phyloP scores from a whole-genome alignment of 2,888 invertebrate genomes.

The Graphium colonna region DNA sequence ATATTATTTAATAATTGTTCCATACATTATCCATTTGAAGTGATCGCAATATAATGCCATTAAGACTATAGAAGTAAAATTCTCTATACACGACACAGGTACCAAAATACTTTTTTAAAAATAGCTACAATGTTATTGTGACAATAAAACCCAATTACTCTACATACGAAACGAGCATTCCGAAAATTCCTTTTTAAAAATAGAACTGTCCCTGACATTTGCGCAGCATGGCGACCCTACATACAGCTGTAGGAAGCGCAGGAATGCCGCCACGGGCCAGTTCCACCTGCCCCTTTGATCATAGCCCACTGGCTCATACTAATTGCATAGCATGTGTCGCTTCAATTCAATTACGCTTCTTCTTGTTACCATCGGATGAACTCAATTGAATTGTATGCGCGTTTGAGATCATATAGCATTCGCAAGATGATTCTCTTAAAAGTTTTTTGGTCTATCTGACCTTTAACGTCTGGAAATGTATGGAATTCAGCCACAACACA shows the following conservation, averaged over 20 bases:
- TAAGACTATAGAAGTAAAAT: too few relatives aligned
- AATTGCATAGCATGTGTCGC: slow-evolving; percentile 11
- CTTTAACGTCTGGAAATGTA: neutral
- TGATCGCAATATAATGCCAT: too few relatives aligned
- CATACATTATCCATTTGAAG: too few relatives aligned
- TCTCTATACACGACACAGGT: too few relatives aligned
- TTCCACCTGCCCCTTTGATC: slow-evolving; percentile 38
- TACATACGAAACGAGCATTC: too few relatives aligned
- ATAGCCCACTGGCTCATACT: slow-evolving; percentile 20
- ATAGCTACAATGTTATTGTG: too few relatives aligned
- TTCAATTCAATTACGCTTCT: slow-evolving; percentile 15
- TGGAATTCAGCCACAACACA: neutral
- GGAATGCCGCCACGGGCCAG: slow-evolving; percentile 34
- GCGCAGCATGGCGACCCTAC: slow-evolving; percentile 1
- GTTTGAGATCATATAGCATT: slow-evolving; percentile 1
- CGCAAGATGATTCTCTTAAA: neutral
- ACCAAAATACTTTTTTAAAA: too few relatives aligned
- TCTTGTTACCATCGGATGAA: slow-evolving; percentile 4
- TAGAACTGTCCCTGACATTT: neutral
- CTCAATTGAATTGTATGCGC: slow-evolving; percentile 23
- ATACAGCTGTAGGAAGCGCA: slow-evolving; percentile 27
- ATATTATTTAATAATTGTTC: too few relatives aligned
- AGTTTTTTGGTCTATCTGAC: neutral
- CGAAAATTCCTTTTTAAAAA: too few relatives aligned
- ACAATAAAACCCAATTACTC: too few relatives aligned